These are phyloP conservation scores for Pseudomugil tenellus DNA, from an alignment of 2,797 vertebrate species.

Conservation along the genomic window DNA sequence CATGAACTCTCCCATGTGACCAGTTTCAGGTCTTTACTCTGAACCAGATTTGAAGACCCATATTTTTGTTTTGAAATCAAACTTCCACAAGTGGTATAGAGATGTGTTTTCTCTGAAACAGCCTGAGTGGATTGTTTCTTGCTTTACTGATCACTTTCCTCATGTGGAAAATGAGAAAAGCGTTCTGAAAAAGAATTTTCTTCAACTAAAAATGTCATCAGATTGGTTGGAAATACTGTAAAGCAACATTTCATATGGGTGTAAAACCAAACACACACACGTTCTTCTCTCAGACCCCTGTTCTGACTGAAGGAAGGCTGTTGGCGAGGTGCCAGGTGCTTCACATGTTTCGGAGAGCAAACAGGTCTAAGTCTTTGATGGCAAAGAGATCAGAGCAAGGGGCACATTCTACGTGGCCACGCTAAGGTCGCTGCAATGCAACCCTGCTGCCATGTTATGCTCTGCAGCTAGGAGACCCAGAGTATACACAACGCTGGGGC, in stretches of 20 bases:
- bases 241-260: conserved; percentile 35
- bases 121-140: background rate
- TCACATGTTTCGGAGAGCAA: conserved; percentile 77
- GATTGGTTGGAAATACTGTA: conserved; percentile 36
- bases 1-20: conserved; percentile 29
- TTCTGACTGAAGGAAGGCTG: conserved; percentile 49
- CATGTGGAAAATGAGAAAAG: conserved; percentile 20
- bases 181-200: conserved; percentile 11
- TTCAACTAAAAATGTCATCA: conserved; percentile 39
- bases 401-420: conserved; percentile 72
- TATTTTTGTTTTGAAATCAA: conserved; percentile 42
- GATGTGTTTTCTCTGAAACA: conserved; percentile 1
- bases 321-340: conserved; percentile 68
- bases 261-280: conserved; percentile 41
- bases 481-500: conserved; percentile 53
- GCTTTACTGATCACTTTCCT: background rate
- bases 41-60: conserved; percentile 31
- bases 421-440: conserved; percentile 71
- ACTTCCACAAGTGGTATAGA: conserved; percentile 20
- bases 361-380: conserved; percentile 76
- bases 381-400: conserved; percentile 73
- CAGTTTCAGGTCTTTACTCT: conserved; percentile 32
- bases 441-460: conserved; percentile 75
- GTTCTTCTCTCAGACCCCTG: conserved; percentile 37
- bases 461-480: conserved; percentile 77